A percentile compares a stretch with the other conserved stretches of the same genome.
phyloP scores from a whole-genome alignment of 2,888 invertebrate genomes.

The Limulus polyphemus region DNA sequence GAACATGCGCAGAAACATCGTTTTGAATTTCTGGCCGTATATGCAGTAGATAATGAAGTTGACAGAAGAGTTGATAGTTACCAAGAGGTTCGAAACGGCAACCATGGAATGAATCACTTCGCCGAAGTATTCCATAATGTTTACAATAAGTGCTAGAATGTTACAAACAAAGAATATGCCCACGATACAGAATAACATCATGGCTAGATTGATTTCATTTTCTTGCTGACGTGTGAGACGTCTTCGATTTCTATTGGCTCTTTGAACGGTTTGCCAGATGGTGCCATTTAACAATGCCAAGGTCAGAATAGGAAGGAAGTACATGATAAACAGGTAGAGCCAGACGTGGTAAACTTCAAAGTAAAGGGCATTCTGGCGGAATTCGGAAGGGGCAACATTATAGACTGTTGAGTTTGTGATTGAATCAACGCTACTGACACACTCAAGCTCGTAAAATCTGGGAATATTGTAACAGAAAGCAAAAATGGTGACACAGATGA shows the following conservation, averaged over 20 bases:
- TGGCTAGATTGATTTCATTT: conserved; percentile 83
- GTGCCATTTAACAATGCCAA: conserved; percentile 78
- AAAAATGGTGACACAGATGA: conserved; percentile 63
- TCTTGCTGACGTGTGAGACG: conserved; percentile 76
- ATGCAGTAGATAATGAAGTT: conserved; percentile 97
- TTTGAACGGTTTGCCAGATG: conserved; percentile 78
- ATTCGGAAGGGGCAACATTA: conserved; percentile 45
- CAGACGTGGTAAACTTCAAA: conserved; percentile 74
- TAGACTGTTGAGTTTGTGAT: conserved; percentile 13
- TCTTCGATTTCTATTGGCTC: conserved; percentile 78
- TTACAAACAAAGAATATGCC: conserved; percentile 89
- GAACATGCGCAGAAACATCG: too few relatives aligned
- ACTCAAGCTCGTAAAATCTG: conserved; percentile 48
- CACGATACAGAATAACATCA: conserved; percentile 88
- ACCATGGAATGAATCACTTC: conserved; percentile 53
- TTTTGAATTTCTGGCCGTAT: conserved; percentile 91
- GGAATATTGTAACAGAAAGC: conserved; percentile 76
- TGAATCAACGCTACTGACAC: conserved; percentile 2
- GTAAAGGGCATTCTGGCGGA: conserved; percentile 59
- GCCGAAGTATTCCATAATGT: conserved; percentile 53
- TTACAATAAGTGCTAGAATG: conserved; percentile 68
- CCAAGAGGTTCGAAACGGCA: conserved; percentile 64
- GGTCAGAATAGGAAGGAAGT: conserved; percentile 77
- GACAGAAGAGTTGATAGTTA: conserved; percentile 92
- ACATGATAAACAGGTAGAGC: conserved; percentile 87